phyloP scores from a whole-genome alignment of 2,888 invertebrate genomes.

The Euproctis similis region DNA sequence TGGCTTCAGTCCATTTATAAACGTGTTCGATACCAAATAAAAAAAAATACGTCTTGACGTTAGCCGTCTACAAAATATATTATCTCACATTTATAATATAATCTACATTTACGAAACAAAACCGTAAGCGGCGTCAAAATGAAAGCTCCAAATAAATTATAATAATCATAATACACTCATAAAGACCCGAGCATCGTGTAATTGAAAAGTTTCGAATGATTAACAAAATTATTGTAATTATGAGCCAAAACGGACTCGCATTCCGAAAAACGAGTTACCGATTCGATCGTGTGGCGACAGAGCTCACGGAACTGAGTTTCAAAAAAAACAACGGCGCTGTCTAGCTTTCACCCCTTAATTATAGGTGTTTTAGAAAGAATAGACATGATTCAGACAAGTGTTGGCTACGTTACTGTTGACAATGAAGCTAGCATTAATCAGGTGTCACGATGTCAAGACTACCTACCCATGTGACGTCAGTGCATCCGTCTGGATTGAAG shows the following conservation, averaged over 20 bases:
- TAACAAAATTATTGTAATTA: slow-evolving; percentile 29
- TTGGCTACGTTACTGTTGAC: slow-evolving; percentile 9
- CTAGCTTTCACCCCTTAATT: slow-evolving; percentile 61
- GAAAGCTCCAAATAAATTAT: slow-evolving; percentile 18
- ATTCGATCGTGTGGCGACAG: slow-evolving; percentile 39
- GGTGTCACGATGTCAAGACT: too few species aligned
- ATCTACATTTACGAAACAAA: slow-evolving; percentile 5
- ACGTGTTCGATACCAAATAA: slow-evolving; percentile 4
- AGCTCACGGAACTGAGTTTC: slow-evolving; percentile 33
- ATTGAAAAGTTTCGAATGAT: slow-evolving; percentile 14
- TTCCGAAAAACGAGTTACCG: slow-evolving; percentile 22
- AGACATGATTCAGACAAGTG: slow-evolving; percentile 29
- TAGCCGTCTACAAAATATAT: slow-evolving; percentile 1
- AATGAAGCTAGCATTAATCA: slow-evolving; percentile 38
- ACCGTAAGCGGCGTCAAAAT: slow-evolving; percentile 7
- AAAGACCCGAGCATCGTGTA: slow-evolving; percentile 13
- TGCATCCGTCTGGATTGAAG: too few species aligned
- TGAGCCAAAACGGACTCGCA: slow-evolving; percentile 20
- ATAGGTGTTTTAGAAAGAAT: slow-evolving; percentile 44
- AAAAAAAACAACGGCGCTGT: slow-evolving; percentile 31
- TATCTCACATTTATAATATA: slow-evolving; percentile 1
- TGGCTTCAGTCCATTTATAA: slow-evolving; percentile 20
- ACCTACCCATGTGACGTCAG: too few species aligned
- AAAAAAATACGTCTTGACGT: slow-evolving; percentile 2
- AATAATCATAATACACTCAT: slow-evolving; percentile 14